Evolutionary conservation across 2,797 vertebrate species (phyloP), one percentile per base, ranked within the genome.

Genomic region (Lerista edwardsae): DNA sequence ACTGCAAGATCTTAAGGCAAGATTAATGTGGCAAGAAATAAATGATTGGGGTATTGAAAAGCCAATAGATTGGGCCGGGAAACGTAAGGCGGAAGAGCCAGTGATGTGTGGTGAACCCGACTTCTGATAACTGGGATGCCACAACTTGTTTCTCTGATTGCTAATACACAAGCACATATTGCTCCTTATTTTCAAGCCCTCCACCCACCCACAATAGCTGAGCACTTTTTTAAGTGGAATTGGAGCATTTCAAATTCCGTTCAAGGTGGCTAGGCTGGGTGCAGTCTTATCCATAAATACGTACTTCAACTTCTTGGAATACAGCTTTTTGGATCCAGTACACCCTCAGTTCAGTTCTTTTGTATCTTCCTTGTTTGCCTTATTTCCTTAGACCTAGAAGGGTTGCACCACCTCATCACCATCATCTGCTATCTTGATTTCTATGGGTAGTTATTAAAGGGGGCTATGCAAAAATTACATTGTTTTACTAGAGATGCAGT

Each of bases 151-250:
- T 65, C 39, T 21, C 25, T n/a, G 17, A 10, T 31, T 75, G 12
- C 41, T 67, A 61, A 39, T 23, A 61, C 12, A 15, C 3, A 2
- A 41, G 39, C 21, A 34, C 80, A 74, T 5, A 27, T 41, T 39
- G 47, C 74, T 47, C 62, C 62, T n/a, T 75, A 51, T 41, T 65
- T 74, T 65, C 41, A 79, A 39, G 59, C 25, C 47, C 17, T 7
- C 47, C 34, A 34, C 51, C 15, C 27, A 7, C 23, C 8, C 1
- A 36, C 34, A 39, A 14, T 27, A 10, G 36, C 47, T 41, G 59
- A 23, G 75, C 57, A 57, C n/a, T 44, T 51, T 69, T 85, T 64
- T 72, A 79, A 64, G 59, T 36, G 14, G 27, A n/a, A 41, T 85
- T 65, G 27, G 34, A 74, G 61, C 14, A 27, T 14, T 36, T 55